phyloP scores from a whole-genome alignment of 2,113 vertebrate genomes.

The Oreochromis aureus region DNA sequence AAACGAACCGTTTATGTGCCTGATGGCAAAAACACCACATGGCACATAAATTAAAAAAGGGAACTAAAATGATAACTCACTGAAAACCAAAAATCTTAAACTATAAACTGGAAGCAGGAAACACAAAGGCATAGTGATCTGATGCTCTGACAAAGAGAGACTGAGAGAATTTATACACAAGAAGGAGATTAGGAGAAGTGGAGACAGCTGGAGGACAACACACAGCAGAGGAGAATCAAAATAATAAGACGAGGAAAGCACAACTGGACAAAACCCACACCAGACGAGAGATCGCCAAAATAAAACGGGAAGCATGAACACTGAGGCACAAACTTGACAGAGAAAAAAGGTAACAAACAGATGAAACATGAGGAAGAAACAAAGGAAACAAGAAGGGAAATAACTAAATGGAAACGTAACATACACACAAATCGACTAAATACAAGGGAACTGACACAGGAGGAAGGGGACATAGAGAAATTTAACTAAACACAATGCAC shows the following conservation, averaged over 20 bases:
- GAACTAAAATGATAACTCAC: background rate
- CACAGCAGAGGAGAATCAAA: background rate
- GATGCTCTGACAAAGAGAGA: fast-evolving
- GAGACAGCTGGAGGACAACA: background rate
- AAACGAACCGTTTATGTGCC: background rate
- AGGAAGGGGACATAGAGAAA: background rate
- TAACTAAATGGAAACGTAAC: background rate
- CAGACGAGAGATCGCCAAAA: background rate
- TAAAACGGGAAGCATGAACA: background rate
- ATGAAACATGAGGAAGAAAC: background rate
- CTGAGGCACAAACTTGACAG: background rate
- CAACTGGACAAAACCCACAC: background rate
- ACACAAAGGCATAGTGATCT: background rate
- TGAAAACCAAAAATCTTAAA: background rate
- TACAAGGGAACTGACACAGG: background rate
- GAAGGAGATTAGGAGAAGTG: background rate
- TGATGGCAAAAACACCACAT: background rate
- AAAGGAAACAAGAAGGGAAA: background rate
- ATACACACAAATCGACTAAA: fast-evolving
- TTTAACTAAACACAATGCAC: background rate
- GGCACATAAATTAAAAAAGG: background rate
- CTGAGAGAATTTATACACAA: background rate
- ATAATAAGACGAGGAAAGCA: background rate
- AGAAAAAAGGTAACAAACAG: background rate
- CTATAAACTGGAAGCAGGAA: background rate